Evolutionary conservation across 2,888 invertebrate genomes (phyloP).

Genomic region (Xestobium rufovillosum): DNA sequence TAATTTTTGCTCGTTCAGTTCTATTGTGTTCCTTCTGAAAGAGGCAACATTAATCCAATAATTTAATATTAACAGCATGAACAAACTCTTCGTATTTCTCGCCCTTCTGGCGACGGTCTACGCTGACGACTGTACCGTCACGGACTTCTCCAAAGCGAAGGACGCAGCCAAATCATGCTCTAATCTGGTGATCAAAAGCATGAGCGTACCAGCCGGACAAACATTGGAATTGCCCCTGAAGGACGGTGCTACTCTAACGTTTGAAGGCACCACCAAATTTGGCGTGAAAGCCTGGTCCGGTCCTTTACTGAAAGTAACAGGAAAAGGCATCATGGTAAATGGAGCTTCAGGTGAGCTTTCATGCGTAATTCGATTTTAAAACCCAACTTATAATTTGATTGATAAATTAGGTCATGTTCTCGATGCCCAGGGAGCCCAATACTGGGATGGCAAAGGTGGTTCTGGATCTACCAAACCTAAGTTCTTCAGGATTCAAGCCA

Average conservation of each 20-base stretch:
- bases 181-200: slow-evolving; percentile 13
- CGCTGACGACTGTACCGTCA: no score
- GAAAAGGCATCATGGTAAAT: slow-evolving; percentile 12
- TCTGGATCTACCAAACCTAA: slow-evolving; percentile 21
- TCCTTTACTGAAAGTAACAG: slow-evolving; percentile 14
- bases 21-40: no score
- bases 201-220: slow-evolving; percentile 16
- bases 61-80: no score
- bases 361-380: no score
- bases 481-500: slow-evolving; percentile 22
- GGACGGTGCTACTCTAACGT: slow-evolving; percentile 12
- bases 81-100: no score
- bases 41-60: no score
- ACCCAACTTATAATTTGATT: no score
- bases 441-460: slow-evolving; percentile 25
- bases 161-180: no score
- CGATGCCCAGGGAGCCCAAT: slow-evolving; percentile 22
- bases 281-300: slow-evolving; percentile 14
- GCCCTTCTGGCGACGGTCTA: no score
- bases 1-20: no score
- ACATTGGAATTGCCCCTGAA: slow-evolving; percentile 12
- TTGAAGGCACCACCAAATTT: slow-evolving; percentile 14
- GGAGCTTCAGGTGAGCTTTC: slow-evolving; percentile 18
- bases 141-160: no score
- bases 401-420: slow-evolving; percentile 18